Evolutionary conservation across 2,888 invertebrate species (phyloP).

Genomic region (Drosophila cognata): DNA sequence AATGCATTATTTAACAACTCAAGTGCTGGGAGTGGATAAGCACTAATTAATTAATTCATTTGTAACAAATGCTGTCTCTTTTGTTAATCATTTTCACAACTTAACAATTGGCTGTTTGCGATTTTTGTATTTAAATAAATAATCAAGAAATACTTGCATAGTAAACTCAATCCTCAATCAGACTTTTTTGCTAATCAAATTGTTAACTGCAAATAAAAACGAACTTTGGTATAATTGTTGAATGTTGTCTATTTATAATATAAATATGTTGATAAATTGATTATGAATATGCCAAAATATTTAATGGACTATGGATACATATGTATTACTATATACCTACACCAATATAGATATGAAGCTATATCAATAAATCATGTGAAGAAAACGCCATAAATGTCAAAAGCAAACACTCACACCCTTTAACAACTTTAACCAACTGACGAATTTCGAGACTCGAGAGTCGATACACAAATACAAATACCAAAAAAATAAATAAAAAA

Average conservation of each 20-base stretch:
- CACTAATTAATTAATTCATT: not conserved
- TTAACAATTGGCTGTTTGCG: not conserved
- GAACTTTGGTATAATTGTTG: not conserved
- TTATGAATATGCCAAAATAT: not conserved
- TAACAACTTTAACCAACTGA: slow-evolving; percentile 46
- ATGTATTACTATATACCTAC: not conserved
- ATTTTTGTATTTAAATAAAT: not conserved
- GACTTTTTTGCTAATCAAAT: no score
- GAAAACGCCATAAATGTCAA: slow-evolving; percentile 17
- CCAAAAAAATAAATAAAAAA: not conserved
- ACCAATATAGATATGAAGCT: not conserved
- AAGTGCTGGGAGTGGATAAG: not conserved
- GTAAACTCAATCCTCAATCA: not conserved
- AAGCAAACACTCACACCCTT: slow-evolving; percentile 26
- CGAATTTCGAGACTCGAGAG: slow-evolving; percentile 18
- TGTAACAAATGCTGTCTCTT: not conserved
- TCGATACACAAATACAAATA: slow-evolving; percentile 4
- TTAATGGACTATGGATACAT: not conserved
- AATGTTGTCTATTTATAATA: not conserved
- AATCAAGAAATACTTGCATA: not conserved
- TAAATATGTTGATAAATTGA: not conserved
- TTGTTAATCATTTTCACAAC: slow-evolving; percentile 9
- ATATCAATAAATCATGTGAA: not conserved
- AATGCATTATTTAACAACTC: slow-evolving; percentile 43
- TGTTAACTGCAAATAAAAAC: not conserved